Conservation (phyloP, 2,113 vertebrate genomes). For the Rhegmatorhina hoffmannsi region DNA sequence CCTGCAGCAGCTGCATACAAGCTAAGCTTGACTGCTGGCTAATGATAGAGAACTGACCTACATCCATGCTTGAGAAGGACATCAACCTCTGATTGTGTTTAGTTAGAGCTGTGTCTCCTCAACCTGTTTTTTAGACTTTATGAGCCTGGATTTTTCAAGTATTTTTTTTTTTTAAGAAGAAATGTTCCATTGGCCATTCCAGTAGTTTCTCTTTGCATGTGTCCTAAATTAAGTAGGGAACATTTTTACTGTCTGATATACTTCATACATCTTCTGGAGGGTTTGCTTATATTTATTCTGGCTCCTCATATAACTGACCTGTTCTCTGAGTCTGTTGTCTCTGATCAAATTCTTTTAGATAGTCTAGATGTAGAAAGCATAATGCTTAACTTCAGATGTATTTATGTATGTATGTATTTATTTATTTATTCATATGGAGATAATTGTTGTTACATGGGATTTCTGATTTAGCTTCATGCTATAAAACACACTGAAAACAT, state of each 20-base stretch:
- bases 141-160: neutral
- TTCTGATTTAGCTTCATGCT: neutral
- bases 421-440: neutral
- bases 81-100: neutral
- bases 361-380: neutral
- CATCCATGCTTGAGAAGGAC: rapidly evolving
- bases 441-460: neutral
- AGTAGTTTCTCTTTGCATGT: neutral
- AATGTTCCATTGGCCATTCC: neutral
- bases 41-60: neutral
- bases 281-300: neutral
- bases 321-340: rapidly evolving
- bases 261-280: neutral
- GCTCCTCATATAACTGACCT: neutral
- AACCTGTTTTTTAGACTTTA: neutral
- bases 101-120: neutral
- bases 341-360: neutral
- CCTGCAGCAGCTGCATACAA: neutral
- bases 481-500: neutral
- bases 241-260: neutral
- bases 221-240: neutral
- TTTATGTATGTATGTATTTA: neutral
- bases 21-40: neutral
- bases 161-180: neutral
- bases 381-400: neutral